These are phyloP conservation scores for Mobula hypostoma DNA, from an alignment of 2,113 vertebrate genomes.

Conservation along the genomic window DNA sequence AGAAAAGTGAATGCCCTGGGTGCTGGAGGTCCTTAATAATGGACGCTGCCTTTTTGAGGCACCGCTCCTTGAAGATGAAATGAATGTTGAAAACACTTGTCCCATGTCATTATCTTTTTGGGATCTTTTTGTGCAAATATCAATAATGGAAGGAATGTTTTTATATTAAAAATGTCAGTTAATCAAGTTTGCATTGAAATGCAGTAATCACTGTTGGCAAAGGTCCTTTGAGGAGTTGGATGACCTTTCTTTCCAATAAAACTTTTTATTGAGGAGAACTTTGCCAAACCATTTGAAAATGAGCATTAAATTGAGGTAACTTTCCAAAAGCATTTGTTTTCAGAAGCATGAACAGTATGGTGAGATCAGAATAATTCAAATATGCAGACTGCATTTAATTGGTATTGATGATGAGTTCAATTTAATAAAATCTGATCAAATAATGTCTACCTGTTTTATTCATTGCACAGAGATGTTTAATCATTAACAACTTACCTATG, in stretches of 20 bases:
- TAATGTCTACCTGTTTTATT: too few species aligned
- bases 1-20: too few species aligned
- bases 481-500: too few species aligned
- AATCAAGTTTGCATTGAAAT: not conserved
- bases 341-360: not conserved
- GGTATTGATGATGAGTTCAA: too few species aligned
- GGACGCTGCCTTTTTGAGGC: too few species aligned
- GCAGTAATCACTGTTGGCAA: not conserved
- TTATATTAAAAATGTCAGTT: not conserved
- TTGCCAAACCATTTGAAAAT: not conserved
- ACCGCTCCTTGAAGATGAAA: not conserved
- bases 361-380: not conserved
- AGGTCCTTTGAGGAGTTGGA: not conserved
- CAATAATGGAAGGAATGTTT: not conserved
- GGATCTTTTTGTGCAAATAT: not conserved
- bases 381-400: not conserved
- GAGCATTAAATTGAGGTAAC: not conserved
- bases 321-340: not conserved
- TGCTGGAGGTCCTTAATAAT: too few species aligned
- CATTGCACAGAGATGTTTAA: too few species aligned
- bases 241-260: not conserved
- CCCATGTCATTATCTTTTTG: not conserved
- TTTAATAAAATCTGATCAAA: too few species aligned
- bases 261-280: not conserved
- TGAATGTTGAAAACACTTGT: not conserved